These are phyloP conservation scores for Tetramorium alpestre DNA, from an alignment of 1,140 invertebrate genomes.

Conservation along the genomic window DNA sequence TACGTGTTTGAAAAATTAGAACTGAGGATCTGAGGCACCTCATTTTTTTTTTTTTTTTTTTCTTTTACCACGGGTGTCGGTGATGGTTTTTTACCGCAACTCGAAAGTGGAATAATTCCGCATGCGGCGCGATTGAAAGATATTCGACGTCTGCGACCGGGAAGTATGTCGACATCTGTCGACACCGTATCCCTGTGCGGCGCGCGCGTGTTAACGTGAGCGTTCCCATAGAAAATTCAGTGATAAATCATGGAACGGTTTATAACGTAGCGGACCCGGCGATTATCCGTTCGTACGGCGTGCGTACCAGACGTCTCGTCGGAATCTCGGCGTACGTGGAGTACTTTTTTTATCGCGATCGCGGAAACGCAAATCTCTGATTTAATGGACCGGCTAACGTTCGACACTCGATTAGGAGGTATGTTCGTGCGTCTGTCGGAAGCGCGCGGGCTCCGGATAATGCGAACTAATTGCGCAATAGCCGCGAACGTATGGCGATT, in stretches of 20 bases:
- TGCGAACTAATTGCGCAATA: slow-evolving; percentile 40
- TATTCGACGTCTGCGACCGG: slow-evolving; percentile 34
- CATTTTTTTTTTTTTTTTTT: neutral
- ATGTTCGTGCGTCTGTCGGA: slow-evolving; percentile 20
- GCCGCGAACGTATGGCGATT: slow-evolving; percentile 6
- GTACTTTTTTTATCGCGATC: slow-evolving; percentile 6
- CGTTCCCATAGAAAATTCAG: slow-evolving; percentile 27
- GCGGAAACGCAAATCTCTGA: slow-evolving; percentile 33
- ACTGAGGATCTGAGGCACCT: neutral
- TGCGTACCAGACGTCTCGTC: neutral
- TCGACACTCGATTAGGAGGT: slow-evolving; percentile 23
- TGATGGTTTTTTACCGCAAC: slow-evolving; percentile 11
- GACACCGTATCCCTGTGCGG: neutral
- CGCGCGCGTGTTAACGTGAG: neutral
- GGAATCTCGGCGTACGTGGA: neutral
- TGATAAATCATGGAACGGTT: slow-evolving; percentile 46
- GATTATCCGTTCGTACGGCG: slow-evolving; percentile 30
- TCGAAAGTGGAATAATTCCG: slow-evolving; percentile 47
- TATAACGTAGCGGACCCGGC: slow-evolving; percentile 37
- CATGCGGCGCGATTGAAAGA: slow-evolving; percentile 9
- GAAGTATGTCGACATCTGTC: slow-evolving; percentile 56
- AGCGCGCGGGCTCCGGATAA: slow-evolving; percentile 28
- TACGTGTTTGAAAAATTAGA: neutral
- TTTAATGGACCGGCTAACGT: slow-evolving; percentile 23
- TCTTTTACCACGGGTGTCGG: neutral